These are phyloP conservation scores for Callocephalon fimbriatum DNA, from an alignment of 2,113 vertebrate genomes.

Conservation along the genomic window DNA sequence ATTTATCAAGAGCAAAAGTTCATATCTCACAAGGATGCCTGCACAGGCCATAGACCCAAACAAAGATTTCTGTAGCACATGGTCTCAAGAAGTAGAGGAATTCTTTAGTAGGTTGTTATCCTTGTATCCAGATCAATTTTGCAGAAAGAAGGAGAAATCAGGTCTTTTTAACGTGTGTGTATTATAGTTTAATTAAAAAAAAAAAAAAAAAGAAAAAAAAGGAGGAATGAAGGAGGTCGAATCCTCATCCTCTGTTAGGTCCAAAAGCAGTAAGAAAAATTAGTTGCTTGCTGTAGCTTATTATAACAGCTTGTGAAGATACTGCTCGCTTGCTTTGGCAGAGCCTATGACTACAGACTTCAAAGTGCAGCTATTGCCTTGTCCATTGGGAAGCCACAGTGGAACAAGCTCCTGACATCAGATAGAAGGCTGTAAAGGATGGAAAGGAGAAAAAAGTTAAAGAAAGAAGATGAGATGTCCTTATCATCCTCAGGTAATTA, in stretches of 20 bases:
- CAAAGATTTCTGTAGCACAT: neutral
- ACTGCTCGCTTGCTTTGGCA: neutral
- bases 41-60: neutral
- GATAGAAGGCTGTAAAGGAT: neutral
- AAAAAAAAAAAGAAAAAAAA: neutral
- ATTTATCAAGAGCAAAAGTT: neutral
- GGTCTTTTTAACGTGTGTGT: neutral
- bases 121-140: neutral
- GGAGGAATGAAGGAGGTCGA: neutral
- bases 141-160: accelerated
- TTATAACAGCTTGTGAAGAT: neutral
- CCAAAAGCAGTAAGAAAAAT: neutral
- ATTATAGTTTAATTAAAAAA: neutral
- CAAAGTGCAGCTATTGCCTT: neutral
- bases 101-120: neutral
- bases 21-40: neutral
- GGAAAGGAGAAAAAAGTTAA: no score
- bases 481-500: neutral
- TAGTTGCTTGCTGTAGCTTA: neutral
- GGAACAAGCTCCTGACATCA: neutral
- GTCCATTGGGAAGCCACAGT: neutral
- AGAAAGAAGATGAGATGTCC: neutral
- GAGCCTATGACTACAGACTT: neutral
- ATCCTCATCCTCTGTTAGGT: neutral
- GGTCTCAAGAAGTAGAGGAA: neutral